Conservation (phyloP, 2,888 invertebrate genomes). For the Cantharis nigra region DNA sequence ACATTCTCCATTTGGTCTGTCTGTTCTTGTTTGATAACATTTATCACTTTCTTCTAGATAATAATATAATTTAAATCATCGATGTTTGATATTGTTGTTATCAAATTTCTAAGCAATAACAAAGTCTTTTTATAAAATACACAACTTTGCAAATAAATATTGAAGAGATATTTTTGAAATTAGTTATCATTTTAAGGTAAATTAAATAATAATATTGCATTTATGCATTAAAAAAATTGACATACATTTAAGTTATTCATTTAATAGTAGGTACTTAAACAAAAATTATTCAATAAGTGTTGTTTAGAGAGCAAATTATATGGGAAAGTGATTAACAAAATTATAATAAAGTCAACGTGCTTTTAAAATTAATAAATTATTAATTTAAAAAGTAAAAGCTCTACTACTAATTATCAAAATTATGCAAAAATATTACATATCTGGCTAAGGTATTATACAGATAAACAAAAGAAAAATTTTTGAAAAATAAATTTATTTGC, state of each 20-base stretch:
- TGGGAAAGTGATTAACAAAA: neutral
- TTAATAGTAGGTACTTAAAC: neutral
- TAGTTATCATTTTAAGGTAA: no score
- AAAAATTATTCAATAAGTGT: neutral
- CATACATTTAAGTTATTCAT: neutral
- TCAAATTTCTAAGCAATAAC: no score
- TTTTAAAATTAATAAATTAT: neutral
- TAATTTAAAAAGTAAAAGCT: conserved; percentile 1
- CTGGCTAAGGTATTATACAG: neutral
- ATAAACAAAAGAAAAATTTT: neutral
- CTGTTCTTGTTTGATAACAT: neutral
- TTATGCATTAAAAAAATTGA: neutral
- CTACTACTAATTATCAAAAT: neutral
- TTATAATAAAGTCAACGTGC: neutral
- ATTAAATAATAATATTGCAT: neutral
- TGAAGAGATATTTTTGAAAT: no score
- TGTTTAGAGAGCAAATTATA: neutral
- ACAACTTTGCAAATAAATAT: no score
- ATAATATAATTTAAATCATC: neutral
- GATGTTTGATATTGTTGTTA: no score
- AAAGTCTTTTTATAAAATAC: no score
- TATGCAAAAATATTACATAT: neutral
- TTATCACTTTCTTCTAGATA: neutral
- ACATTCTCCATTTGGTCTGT: neutral
- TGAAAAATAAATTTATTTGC: neutral